A percentile compares a stretch with the other conserved stretches of the same genome.
These are phyloP conservation scores for Limnephilus auricula DNA, from an alignment of 2,888 invertebrate species.

Conservation along the genomic window DNA sequence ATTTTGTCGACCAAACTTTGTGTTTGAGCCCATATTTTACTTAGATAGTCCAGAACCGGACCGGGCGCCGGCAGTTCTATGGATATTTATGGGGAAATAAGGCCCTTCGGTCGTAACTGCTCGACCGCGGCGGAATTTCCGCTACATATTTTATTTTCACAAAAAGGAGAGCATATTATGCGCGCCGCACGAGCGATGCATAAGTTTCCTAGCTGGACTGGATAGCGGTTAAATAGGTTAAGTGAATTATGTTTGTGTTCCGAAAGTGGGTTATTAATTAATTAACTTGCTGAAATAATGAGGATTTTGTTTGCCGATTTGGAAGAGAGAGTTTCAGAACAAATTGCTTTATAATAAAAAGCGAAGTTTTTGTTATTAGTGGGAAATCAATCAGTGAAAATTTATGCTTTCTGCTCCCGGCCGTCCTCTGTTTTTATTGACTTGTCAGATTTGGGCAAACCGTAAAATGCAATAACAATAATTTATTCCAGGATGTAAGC, in stretches of 20 bases:
- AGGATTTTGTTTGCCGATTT: background rate
- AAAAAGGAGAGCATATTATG: background rate
- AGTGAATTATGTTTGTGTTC: background rate
- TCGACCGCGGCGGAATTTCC: conserved; percentile 7
- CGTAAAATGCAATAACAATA: no score
- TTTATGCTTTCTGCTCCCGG: no score
- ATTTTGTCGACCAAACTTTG: background rate
- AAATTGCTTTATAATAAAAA: background rate
- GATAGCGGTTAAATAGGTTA: background rate
- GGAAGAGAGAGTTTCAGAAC: background rate
- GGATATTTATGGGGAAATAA: conserved; percentile 43
- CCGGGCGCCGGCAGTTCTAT: conserved; percentile 34
- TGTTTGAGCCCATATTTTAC: conserved; percentile 23
- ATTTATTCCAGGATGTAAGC: no score
- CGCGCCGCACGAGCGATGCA: background rate
- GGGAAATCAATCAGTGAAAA: background rate
- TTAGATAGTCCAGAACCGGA: conserved; percentile 19
- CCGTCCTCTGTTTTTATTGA: no score
- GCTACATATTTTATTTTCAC: background rate
- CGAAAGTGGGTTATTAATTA: background rate
- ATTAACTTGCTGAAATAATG: background rate
- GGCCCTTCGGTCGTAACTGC: conserved; percentile 18
- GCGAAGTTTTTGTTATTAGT: background rate
- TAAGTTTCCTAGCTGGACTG: background rate
- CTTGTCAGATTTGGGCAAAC: no score